These are phyloP conservation scores for Rhizoglyphus robini DNA, from an alignment of 1,140 invertebrate genomes.

Conservation along the genomic window DNA sequence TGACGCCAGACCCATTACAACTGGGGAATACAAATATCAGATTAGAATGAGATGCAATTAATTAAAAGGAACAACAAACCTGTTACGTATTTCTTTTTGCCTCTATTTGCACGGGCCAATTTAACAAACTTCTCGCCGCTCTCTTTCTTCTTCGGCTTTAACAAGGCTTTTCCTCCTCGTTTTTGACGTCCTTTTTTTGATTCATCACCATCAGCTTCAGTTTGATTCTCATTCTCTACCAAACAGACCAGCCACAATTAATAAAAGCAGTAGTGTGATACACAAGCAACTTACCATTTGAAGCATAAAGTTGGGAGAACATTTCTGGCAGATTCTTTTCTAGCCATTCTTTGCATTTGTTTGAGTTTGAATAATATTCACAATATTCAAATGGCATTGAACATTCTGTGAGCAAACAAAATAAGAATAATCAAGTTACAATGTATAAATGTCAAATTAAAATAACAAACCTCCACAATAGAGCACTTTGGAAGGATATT, in stretches of 20 bases:
- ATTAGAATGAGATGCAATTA: not conserved
- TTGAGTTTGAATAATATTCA: conserved; percentile 93
- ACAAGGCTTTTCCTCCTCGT: conserved; percentile 70
- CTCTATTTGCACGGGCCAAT: conserved; percentile 77
- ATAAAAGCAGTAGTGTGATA: conserved; percentile 17
- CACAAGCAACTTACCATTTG: not conserved
- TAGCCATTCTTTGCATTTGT: conserved; percentile 93
- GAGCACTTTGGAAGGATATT: conserved; percentile 69
- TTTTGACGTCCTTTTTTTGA: conserved; percentile 82
- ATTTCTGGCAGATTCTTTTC: conserved; percentile 82
- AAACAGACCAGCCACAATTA: conserved; percentile 11
- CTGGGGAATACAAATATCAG: conserved; percentile 19
- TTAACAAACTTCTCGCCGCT: conserved; percentile 56
- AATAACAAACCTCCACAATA: conserved; percentile 58
- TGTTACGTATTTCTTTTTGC: conserved; percentile 97
- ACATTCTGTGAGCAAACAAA: conserved; percentile 27
- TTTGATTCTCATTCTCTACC: not conserved
- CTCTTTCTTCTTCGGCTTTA: conserved; percentile 71
- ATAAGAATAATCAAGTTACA: conserved; percentile 7
- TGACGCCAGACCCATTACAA: conserved; percentile 55
- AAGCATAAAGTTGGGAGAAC: conserved; percentile 42
- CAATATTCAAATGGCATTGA: conserved; percentile 59
- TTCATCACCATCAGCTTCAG: conserved; percentile 32
- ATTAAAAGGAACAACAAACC: not conserved
- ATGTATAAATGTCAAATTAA: conserved; percentile 16